Conservation (phyloP, 2,797 vertebrate species). For the Chelonia mydas region DNA sequence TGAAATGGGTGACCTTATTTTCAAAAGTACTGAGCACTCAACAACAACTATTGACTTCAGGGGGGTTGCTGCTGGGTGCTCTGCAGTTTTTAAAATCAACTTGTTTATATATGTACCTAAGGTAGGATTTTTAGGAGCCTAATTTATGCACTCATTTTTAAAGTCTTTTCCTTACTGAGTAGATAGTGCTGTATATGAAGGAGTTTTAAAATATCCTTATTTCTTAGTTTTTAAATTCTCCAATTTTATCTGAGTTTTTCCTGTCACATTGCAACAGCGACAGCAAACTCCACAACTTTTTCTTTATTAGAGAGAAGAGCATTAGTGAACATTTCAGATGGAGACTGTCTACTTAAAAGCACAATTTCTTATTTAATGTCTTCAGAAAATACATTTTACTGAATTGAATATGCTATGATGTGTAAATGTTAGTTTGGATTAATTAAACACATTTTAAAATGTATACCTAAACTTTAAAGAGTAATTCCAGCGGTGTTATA, state of each 20-base stretch:
- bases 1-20: background rate
- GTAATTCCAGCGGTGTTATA: background rate
- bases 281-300: rapidly evolving
- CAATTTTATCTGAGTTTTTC: background rate
- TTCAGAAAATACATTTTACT: slow-evolving; percentile 8
- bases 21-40: background rate
- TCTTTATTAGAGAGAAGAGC: background rate
- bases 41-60: background rate
- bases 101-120: background rate
- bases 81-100: background rate
- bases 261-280: background rate
- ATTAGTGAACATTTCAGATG: background rate
- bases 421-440: background rate
- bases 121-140: background rate
- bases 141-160: rapidly evolving
- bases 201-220: background rate
- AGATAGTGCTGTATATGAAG: background rate
- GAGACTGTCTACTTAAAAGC: background rate
- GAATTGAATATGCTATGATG: background rate
- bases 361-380: background rate
- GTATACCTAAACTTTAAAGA: background rate
- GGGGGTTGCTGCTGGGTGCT: background rate
- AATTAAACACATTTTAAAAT: background rate
- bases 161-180: background rate
- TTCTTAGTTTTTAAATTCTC: background rate